Evolutionary conservation across 2,113 vertebrate species (phyloP), one percentile per base, ranked within the genome.

Genomic region (Pteruthius melanotis): DNA sequence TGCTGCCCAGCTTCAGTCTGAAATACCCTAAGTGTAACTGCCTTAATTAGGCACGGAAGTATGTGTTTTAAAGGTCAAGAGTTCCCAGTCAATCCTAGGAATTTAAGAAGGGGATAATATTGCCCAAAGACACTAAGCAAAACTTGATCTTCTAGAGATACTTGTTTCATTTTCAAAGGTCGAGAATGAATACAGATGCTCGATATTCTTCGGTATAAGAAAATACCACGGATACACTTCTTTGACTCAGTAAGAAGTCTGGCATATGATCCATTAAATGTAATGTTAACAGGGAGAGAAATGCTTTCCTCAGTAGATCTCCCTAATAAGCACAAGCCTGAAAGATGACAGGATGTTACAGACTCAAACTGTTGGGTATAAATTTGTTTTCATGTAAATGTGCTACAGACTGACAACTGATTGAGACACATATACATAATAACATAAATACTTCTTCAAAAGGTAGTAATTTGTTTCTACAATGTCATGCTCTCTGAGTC

Each of bases 41-140:
- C 83, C 83, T 93, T 89, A 88, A 89, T 93, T 86, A 74, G 90
- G 60, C 92, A 37, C 0, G 8, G 80, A 93, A 96, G 72, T 60
- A 94, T 89, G 90, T 0, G n/a, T 64, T 89, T 71, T 92, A 96
- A 97, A 97, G 96, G 95, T 96, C 94, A 97, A 81, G 88, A 75
- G 83, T 93, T 95, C 94, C 94, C 57, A 61, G 19, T 61, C 85
- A 95, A 82, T 89, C 88, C 83, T 23, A 88, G 93, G 90, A 97
- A 97, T 96, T 97, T 92, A 92, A 89, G 95, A 95, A 90, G 94
- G 82, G 92, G 88, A 90, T 96, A 94, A 78, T 81, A 92, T 93
- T 90, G 88, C 88, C 83, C 80, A 95, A 90, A 96, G 88, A 96
- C 69, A 64, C 56, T 77, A 93, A 75, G 86, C 69, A 94, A 95